phyloP scores from a whole-genome alignment of 2,888 invertebrate species.

The Tuberolachnus salignus region DNA sequence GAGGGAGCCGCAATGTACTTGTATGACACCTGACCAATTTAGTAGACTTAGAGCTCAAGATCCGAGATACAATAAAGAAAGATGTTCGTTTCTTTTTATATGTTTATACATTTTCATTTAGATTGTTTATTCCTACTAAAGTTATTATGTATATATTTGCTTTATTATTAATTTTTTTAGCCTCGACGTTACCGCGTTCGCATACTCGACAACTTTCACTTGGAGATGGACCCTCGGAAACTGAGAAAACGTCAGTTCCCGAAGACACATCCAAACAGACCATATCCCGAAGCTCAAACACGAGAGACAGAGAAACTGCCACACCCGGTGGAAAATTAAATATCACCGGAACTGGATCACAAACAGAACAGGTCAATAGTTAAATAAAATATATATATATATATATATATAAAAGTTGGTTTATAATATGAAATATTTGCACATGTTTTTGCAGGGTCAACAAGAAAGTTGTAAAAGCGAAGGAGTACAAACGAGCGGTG shows the following conservation, averaged over 20 bases:
- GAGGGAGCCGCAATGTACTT: conserved; percentile 90
- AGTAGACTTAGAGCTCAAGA: conserved; percentile 83
- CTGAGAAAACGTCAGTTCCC: conserved; percentile 59
- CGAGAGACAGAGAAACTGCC: conserved; percentile 60
- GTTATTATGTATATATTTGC: not conserved
- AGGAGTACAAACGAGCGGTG: conserved; percentile 80
- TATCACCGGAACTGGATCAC: conserved; percentile 60
- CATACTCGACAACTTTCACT: conserved; percentile 63
- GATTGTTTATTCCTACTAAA: too few species aligned
- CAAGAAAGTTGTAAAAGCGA: conserved; percentile 73
- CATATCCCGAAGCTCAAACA: conserved; percentile 58
- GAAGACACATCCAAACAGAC: conserved; percentile 57
- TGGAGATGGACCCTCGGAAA: conserved; percentile 57
- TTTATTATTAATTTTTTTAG: conserved; percentile 54
- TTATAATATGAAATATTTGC: conserved; percentile 10
- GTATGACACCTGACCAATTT: conserved; percentile 93
- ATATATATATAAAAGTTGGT: too few species aligned
- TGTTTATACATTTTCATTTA: not conserved
- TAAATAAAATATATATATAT: too few species aligned
- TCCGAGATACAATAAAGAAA: conserved; percentile 71
- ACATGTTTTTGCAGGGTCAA: conserved; percentile 61
- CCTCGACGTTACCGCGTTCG: conserved; percentile 83
- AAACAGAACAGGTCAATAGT: conserved; percentile 60
- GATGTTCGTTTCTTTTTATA: conserved; percentile 37
- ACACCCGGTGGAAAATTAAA: conserved; percentile 60